Conservation (phyloP, 2,797 vertebrate species). For the Parambassis ranga region DNA sequence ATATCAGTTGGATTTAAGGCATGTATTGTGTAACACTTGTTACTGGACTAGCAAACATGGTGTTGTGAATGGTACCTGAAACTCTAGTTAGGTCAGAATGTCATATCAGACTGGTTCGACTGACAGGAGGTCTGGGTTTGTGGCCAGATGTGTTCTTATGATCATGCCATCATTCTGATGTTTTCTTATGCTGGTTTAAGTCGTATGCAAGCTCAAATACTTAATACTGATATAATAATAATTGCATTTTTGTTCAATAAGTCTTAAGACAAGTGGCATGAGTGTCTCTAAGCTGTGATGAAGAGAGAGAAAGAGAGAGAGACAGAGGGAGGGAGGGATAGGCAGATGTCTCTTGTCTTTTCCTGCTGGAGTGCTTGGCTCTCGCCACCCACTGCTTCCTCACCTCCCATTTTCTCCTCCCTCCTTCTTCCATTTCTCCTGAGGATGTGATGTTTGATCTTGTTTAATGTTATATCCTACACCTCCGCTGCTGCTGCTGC, state of each 20-base stretch:
- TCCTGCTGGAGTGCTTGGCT: conserved; percentile 40
- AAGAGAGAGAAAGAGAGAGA: neutral
- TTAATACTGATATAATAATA: too few relatives aligned
- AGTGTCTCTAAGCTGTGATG: neutral
- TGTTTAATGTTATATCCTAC: conserved; percentile 24
- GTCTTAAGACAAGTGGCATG: conserved; percentile 3
- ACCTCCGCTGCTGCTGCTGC: neutral
- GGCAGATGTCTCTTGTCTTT: conserved; percentile 30
- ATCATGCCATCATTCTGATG: neutral
- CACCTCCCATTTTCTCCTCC: conserved; percentile 26
- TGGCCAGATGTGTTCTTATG: neutral
- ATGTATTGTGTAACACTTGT: neutral
- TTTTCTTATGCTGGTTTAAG: fast-evolving
- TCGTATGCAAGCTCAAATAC: neutral
- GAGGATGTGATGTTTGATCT: conserved; percentile 49
- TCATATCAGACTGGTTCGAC: neutral
- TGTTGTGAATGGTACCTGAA: neutral
- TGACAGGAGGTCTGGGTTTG: neutral
- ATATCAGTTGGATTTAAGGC: neutral
- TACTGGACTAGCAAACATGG: conserved; percentile 15
- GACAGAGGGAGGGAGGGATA: neutral
- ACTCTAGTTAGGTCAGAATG: neutral
- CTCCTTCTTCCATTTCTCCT: conserved; percentile 25
- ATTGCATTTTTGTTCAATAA: neutral
- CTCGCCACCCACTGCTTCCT: conserved; percentile 37